Percentiles rank a stretch among this genome's conserved stretches.
phyloP scores from a whole-genome alignment of 2,113 vertebrate species.

The Otolemur garnettii region DNA sequence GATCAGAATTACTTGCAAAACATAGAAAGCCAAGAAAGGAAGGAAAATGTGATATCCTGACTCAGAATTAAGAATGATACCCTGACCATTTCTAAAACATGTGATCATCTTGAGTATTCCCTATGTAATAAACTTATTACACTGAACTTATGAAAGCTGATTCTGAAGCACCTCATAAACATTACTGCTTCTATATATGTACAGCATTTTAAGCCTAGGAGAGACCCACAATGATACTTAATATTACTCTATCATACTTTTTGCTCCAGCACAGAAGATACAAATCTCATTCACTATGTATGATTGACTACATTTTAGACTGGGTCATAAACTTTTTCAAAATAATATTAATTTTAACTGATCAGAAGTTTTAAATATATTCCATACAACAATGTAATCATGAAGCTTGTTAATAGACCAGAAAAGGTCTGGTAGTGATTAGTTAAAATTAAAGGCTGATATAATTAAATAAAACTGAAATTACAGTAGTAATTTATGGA shows the following conservation, averaged over 20 bases:
- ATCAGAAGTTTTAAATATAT: conserved; percentile 37
- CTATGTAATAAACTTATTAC: background rate
- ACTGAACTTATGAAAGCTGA: background rate
- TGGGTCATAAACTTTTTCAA: background rate
- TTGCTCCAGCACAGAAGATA: background rate
- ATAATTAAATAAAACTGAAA: background rate
- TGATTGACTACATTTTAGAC: background rate
- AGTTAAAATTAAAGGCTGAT: conserved; percentile 50
- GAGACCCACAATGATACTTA: background rate
- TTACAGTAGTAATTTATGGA: background rate
- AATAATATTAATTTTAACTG: conserved; percentile 45
- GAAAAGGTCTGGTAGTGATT: conserved; percentile 45
- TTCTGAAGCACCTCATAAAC: conserved; percentile 5
- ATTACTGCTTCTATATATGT: background rate
- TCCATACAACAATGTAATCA: background rate
- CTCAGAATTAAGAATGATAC: background rate
- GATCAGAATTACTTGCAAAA: background rate
- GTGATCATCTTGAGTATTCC: background rate
- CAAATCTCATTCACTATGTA: background rate
- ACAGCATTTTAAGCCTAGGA: background rate
- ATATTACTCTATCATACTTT: conserved; percentile 1
- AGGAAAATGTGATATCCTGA: background rate
- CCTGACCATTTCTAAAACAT: background rate
- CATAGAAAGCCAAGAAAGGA: background rate
- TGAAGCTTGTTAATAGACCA: background rate